Conservation (phyloP, 2,797 vertebrate species). For the Melanotaenia trifasciata region DNA sequence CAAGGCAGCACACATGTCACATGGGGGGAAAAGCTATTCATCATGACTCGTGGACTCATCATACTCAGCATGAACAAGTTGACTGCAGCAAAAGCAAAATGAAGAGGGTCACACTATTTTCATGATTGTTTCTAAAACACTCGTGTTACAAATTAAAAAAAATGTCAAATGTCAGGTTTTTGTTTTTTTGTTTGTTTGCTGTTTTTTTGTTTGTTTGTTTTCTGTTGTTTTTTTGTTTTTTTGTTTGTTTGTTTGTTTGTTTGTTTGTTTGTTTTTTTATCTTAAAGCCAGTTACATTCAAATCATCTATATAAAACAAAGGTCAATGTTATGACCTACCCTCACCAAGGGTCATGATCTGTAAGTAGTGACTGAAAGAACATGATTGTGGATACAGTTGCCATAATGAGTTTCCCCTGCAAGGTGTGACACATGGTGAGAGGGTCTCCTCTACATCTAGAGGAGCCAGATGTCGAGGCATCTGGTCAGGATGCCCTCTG, state of each 20-base stretch:
- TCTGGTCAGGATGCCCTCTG: too few species aligned
- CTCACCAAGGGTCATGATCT: background rate
- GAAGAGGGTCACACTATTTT: background rate
- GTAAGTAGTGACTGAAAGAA: background rate
- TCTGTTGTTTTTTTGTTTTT: too few species aligned
- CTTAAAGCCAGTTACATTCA: too few species aligned
- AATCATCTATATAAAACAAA: background rate
- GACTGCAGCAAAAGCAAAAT: constrained; percentile 8
- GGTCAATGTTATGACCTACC: background rate
- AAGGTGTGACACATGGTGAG: too few species aligned
- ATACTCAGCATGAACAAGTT: too few species aligned
- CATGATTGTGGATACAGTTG: too few species aligned
- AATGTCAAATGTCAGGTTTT: background rate
- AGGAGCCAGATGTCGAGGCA: too few species aligned
- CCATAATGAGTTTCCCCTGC: too few species aligned
- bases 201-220: too few species aligned
- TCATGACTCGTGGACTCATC: background rate
- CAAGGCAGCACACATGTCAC: background rate
- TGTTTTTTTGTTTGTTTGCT: background rate
- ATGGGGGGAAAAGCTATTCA: background rate
- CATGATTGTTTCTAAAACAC: constrained; percentile 17
- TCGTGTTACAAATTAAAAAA: constrained; percentile 6
- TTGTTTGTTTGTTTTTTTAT: too few species aligned
- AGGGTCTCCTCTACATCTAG: too few species aligned
- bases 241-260: too few species aligned